Evolutionary conservation across 37 sponge, comb jelly and placozoan genomes (phyloP).

Genomic region (Aphrocallistes beatrix): DNA sequence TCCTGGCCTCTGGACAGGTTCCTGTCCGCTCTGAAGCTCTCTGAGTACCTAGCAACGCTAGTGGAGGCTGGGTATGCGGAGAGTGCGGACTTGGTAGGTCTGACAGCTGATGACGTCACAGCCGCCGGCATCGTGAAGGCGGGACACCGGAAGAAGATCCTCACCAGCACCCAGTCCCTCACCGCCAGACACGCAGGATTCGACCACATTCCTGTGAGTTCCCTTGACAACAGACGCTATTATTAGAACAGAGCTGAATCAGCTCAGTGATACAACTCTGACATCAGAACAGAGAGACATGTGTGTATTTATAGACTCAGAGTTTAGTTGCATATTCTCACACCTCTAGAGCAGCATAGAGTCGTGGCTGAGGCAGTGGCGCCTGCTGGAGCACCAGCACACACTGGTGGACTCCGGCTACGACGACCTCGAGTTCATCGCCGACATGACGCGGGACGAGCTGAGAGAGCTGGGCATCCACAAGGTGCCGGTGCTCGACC

Average conservation of each 20-base stretch:
- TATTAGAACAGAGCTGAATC: too few relatives aligned
- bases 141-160: constrained; percentile 73
- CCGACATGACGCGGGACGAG: constrained; percentile 61
- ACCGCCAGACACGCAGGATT: constrained; percentile 34
- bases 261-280: too few relatives aligned
- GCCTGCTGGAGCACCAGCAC: constrained; percentile 39
- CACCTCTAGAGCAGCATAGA: constrained; percentile 37
- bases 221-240: too few relatives aligned
- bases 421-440: constrained; percentile 83
- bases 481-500: constrained; percentile 23
- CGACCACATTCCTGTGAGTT: constrained; percentile 50
- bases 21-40: constrained; percentile 51
- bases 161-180: constrained; percentile 36
- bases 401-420: constrained; percentile 63
- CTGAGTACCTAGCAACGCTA: constrained; percentile 43
- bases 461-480: constrained; percentile 63
- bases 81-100: constrained; percentile 45
- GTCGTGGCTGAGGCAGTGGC: constrained; percentile 45
- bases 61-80: constrained; percentile 50
- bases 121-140: constrained; percentile 63
- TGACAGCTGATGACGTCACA: constrained; percentile 58
- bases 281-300: too few relatives aligned
- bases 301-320: too few relatives aligned
- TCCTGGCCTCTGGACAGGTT: constrained; percentile 24
- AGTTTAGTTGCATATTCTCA: too few relatives aligned